These are phyloP conservation scores for Melanchra persicariae DNA, from an alignment of 2,888 invertebrate genomes.

Conservation along the genomic window DNA sequence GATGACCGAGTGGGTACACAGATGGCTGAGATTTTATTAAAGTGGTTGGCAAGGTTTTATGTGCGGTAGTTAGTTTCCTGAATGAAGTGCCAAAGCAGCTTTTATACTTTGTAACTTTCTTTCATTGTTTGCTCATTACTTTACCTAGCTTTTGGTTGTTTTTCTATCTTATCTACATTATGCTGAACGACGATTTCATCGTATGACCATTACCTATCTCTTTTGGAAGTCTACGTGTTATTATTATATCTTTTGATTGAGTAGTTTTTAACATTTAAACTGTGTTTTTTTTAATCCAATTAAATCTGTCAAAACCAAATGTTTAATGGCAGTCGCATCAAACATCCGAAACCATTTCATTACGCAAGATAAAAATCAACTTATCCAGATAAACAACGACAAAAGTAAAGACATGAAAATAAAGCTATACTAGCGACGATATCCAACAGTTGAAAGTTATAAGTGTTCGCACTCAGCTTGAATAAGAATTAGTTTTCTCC, in stretches of 20 bases:
- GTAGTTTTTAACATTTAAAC: background rate
- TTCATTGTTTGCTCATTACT: background rate
- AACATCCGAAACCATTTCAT: background rate
- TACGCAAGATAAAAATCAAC: background rate
- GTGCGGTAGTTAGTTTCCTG: conserved; percentile 5
- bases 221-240: background rate
- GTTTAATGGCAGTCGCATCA: too few relatives aligned
- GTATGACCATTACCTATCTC: background rate
- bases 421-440: conserved; percentile 55
- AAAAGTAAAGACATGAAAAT: conserved; percentile 36
- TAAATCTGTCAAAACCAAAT: too few relatives aligned
- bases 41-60: conserved; percentile 9
- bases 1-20: conserved; percentile 34
- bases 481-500: conserved; percentile 70
- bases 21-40: conserved; percentile 41
- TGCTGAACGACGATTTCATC: background rate
- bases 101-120: background rate
- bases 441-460: conserved; percentile 66
- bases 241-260: background rate
- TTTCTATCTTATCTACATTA: conserved; percentile 19
- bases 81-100: conserved; percentile 11
- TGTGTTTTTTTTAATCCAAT: background rate
- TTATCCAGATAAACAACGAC: background rate
- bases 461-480: conserved; percentile 67
- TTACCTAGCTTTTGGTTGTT: background rate